These are phyloP conservation scores for Vireo griseus DNA, from an alignment of 2,797 vertebrate species.

Conservation along the genomic window DNA sequence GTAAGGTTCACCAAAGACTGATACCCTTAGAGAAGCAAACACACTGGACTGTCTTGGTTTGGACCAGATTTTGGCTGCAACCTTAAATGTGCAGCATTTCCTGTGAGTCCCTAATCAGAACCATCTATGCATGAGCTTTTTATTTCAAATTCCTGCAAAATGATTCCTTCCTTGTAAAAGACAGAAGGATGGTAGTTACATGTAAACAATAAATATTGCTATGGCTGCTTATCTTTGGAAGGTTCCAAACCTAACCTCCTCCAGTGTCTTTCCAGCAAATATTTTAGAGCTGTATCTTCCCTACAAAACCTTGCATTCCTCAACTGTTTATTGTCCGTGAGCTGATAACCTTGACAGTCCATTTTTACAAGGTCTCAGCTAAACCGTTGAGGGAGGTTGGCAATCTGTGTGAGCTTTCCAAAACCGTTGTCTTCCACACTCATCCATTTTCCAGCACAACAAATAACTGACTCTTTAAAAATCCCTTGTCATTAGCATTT, in stretches of 20 bases:
- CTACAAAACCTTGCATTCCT: conserved; percentile 39
- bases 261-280: conserved; percentile 8
- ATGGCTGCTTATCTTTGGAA: conserved; percentile 13
- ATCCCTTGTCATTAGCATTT: conserved; percentile 29
- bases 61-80: neutral
- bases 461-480: conserved; percentile 14
- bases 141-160: conserved; percentile 9
- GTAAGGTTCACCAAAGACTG: neutral
- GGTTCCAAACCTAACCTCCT: conserved; percentile 16
- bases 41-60: neutral
- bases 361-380: conserved; percentile 49
- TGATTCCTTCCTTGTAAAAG: neutral
- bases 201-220: conserved; percentile 29
- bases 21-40: neutral
- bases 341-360: conserved; percentile 5
- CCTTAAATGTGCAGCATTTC: neutral
- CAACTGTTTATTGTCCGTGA: neutral
- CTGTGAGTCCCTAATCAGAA: neutral
- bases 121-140: neutral
- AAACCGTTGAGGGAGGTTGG: neutral
- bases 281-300: neutral
- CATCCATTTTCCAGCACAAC: neutral
- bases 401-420: neutral
- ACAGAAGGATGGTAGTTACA: neutral
- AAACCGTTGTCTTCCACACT: neutral